Evolutionary conservation across 2,888 invertebrate species (phyloP), one percentile per base, ranked within the genome.

Genomic region (Drosophila sordidapex): DNA sequence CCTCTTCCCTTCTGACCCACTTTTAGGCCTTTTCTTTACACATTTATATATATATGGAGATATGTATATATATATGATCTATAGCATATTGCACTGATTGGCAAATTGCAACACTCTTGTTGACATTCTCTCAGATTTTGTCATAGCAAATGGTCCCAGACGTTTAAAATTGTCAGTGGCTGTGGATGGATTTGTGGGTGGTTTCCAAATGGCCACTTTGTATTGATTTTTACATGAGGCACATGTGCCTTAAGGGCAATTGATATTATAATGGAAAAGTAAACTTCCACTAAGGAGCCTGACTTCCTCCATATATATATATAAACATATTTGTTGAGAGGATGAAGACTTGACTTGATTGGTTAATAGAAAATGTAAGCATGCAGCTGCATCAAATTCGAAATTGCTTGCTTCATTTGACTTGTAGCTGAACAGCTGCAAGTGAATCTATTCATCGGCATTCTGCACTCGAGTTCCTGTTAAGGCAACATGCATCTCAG

Each of bases 261-360:
- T 76, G 72, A 68, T 54, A 79, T 81, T 66, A 60, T 70, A 75
- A 82, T 82, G 65, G 43, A 63, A 46, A 58, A 38, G 66, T 64
- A 38, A 61, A 62, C 57, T 61, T 59, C 21, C 31, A 27, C 48
- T 71, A 31, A 62, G 71, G 64, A 6, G 33, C 6, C 36, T 33
- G 59, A 52, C 49, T 51, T 59, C 43, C 38, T 36, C 4, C 0
- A 18, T 10, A 27, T 2, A 8, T 13, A 11, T 5, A 40, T n/a
- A 11, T n/a, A 40, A 4, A n/a, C 4, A 40, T n/a, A 40, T n/a
- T 40, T 10, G 40, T 40, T 35, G 68, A 51, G 33, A 38, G 18
- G 21, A 29, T 18, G 2, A 21, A 10, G 7, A 36, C 38, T 61
- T 61, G 56, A 43, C 38, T 60, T 57, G 52, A 56, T 57, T 35